Base-by-base conservation (phyloP, 2,888 invertebrate genomes). In the Mechanitis mazaeus region DNA sequence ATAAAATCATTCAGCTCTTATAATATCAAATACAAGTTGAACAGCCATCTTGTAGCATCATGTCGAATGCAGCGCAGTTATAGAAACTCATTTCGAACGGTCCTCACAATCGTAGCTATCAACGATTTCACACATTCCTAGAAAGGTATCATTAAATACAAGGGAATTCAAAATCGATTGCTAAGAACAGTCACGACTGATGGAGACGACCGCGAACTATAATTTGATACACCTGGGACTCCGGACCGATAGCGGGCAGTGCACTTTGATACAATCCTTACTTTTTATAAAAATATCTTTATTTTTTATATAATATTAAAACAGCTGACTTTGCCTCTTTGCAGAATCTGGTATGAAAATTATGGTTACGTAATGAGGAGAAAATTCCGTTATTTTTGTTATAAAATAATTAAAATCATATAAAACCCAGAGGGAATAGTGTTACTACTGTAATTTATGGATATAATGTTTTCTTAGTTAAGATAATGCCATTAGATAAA, bases 401-500 rank as follows among this genome's bases (percentile, higher is more conserved):
- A 20, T 20, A 20, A 20, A 20, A 20, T 20, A 20, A 20, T 20
- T 20, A 20, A 20, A 20, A 20, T 20, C 20, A 20, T 20, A 20
- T 20, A 20, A 20, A 20, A 20, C 20, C 20, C 20, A 20, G 20
- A 20, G 20, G 20, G 20, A 28, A 60, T 61, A 64, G 55, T 58
- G 33, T 33, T 64, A 58, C 55, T 60, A 50, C 35, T 56, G 42
- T 56, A 33, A 60, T 59, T 67, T 63, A 65, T 65, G 59, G 60
- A 54, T 60, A 61, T 63, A 54, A 61, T 62, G 53, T 63, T 56
- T 53, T 55, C 60, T 61, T 58, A 64, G 20, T 20, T 20, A 20
- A 67, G 67, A 63, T 67, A 67, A 66, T 56, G 42, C 55, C 56
- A 63, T 65, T 66, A 66, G 64, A 65, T 67, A 65, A 65, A 59